Base-by-base conservation (phyloP, 2,113 vertebrate genomes). In the Ptychochromis oligacanthus region DNA sequence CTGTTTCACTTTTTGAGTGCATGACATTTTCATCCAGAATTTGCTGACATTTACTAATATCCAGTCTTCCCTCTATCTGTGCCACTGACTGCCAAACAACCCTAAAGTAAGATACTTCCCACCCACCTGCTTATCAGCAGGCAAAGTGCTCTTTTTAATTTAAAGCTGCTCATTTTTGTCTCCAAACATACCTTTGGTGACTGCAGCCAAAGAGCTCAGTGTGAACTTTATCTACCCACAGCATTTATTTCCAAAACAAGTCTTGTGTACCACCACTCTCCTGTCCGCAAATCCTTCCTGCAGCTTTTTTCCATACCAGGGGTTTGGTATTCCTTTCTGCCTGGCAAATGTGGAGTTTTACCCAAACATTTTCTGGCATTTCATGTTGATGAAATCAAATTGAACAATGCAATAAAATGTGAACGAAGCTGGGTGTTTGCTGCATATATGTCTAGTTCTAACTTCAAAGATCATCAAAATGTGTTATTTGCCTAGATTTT, bases 1-100 rank as follows among this genome's bases (percentile, higher is more conserved):
- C 62, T 18, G 13, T 67, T 46, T 43, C 64, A 67, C 43, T 43
- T 46, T 67, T 67, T 67, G 22, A 67, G n/a, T 26, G 22, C 38
- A 65, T 24, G 62, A 65, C 40, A 67, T 67, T 46, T 67, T 67
- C 64, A 46, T 67, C 64, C 40, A 26, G 64, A 67, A 67, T 67
- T 26, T 67, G 40, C 64, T 67, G 64, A 46, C 38, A 67, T 46
- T 46, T 46, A 18, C 24, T 46, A 22, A 67, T 26, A 67, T 67
- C 38, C 38, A 0, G 1, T 46, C 64, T 67, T 26, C 40, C 64
- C 24, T 14, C 22, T 67, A 46, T 46, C 14, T 46, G 40, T 67
- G 22, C 38, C 40, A 46, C 6, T 26, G 38, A 67, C 38, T 67
- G 40, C 64, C 64, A 46, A 67, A 46, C 43, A 13, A 2, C 14